Evolutionary conservation across 2,113 vertebrate species (phyloP).

Genomic region (Cromileptes altivelis): DNA sequence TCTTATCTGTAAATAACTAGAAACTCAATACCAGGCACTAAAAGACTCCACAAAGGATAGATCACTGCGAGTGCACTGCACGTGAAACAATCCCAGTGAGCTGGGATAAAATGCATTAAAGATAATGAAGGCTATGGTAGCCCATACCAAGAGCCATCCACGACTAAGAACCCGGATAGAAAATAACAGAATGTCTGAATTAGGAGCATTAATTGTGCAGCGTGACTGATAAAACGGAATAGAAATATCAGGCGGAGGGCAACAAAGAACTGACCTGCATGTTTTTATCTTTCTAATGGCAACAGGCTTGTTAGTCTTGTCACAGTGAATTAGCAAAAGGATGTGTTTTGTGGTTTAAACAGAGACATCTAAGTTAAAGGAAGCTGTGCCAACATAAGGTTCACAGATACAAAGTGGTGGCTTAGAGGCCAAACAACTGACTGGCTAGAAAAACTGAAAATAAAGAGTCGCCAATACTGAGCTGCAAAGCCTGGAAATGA

Average conservation of each 20-base stretch:
- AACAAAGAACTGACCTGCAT: slow-evolving; percentile 38
- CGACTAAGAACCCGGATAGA: slow-evolving; percentile 12
- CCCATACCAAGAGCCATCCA: slow-evolving; percentile 20
- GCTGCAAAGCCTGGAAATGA: background rate
- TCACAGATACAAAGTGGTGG: background rate
- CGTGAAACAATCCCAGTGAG: slow-evolving; percentile 50
- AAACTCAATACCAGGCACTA: slow-evolving; percentile 49
- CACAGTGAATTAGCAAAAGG: slow-evolving; percentile 32
- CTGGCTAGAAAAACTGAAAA: background rate
- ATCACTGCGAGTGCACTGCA: slow-evolving; percentile 47
- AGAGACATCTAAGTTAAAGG: slow-evolving; percentile 7
- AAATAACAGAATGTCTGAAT: slow-evolving; percentile 46
- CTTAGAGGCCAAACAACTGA: background rate
- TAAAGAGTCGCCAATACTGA: background rate
- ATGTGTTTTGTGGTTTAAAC: slow-evolving; percentile 36
- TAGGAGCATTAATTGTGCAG: slow-evolving; percentile 34
- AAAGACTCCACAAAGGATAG: slow-evolving; percentile 50
- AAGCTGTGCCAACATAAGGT: background rate
- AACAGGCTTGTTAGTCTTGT: slow-evolving; percentile 27
- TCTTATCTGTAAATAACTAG: slow-evolving; percentile 76
- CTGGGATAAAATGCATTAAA: slow-evolving; percentile 53
- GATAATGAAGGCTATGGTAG: slow-evolving; percentile 48
- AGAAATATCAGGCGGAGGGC: slow-evolving; percentile 20
- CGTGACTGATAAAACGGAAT: slow-evolving; percentile 19
- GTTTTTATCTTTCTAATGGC: slow-evolving; percentile 30